Base-by-base conservation (phyloP, 2,797 vertebrate species). In the Halcyon smyrnensis region DNA sequence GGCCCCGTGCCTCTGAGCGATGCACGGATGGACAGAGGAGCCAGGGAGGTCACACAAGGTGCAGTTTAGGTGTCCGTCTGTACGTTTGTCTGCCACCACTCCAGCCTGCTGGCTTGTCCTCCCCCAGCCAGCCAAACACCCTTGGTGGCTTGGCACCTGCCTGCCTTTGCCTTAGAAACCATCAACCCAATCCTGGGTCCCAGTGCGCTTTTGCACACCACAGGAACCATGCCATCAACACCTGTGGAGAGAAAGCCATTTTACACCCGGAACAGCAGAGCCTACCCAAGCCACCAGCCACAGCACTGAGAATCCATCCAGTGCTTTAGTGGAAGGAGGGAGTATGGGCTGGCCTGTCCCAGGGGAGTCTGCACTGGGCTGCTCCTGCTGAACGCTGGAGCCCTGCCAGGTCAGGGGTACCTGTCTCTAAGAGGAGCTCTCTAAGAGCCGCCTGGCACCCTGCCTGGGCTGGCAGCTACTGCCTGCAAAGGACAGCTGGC, bases 41-140 rank as follows among this genome's bases (percentile, higher is more conserved):
- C 63, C 67, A 27, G 77, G 83, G 25, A 83, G 80, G 60, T 77
- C 83, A 65, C n/a, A 59, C 16, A 34, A 51, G 73, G 54, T 43
- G 82, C 84, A 67, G 11, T 73, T 69, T 25, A 46, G 67, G 63
- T 93, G 70, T 67, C 46, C 3, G 3, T 51, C 51, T 67, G 45
- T 63, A n/a, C 0, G 0, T 54, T 34, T 62, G 28, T 45, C 77
- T 80, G 53, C 53, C 54, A 67, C 43, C 4, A 2, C 25, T 67
- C 48, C 16, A 36, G 25, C 14, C 24, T 56, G 37, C 74, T 82
- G 51, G 12, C 36, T 81, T 43, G 19, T 63, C 53, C 54, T 71
- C 27, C 48, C 17, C 50, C 16, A 56, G 54, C 19, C 87, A 87
- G 46, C 4, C 21, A 62, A 62, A n/a, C 59, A 34, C 15, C 30